phyloP scores from a whole-genome alignment of 2,888 invertebrate genomes.

The Amiota minor region DNA sequence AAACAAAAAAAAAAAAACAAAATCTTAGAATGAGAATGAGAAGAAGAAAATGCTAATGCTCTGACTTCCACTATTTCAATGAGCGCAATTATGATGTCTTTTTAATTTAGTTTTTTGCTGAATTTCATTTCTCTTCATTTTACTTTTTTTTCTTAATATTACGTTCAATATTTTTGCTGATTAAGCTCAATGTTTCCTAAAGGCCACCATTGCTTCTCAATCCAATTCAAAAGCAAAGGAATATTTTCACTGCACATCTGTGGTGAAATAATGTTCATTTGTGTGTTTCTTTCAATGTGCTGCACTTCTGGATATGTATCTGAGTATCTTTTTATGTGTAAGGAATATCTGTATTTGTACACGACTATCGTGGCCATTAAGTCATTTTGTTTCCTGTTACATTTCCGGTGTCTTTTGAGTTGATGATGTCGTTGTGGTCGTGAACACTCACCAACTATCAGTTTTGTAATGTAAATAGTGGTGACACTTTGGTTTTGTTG shows the following conservation, averaged over 20 bases:
- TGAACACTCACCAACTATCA: not conserved
- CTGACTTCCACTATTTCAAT: too few relatives aligned
- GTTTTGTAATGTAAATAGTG: not conserved
- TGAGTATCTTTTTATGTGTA: not conserved
- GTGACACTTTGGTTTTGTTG: slow-evolving; percentile 12
- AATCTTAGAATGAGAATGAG: not conserved
- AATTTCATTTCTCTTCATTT: not conserved
- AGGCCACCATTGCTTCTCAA: too few relatives aligned
- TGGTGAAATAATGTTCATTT: not conserved
- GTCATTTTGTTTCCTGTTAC: slow-evolving; percentile 64
- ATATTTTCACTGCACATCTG: not conserved
- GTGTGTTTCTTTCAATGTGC: slow-evolving; percentile 14
- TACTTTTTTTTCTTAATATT: too few relatives aligned
- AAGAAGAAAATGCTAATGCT: not conserved
- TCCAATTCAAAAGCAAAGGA: too few relatives aligned
- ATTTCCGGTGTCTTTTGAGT: slow-evolving; percentile 65
- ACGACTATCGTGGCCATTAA: slow-evolving; percentile 55
- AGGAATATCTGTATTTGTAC: slow-evolving; percentile 34
- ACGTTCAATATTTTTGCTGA: not conserved
- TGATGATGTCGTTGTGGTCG: not conserved
- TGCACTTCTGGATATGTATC: not conserved
- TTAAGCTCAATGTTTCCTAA: not conserved
- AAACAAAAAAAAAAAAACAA: too few relatives aligned
- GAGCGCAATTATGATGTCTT: not conserved
- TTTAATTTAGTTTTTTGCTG: not conserved